Evolutionary conservation across 2,113 vertebrate genomes (phyloP).

Genomic region (Sceloporus tristichus): DNA sequence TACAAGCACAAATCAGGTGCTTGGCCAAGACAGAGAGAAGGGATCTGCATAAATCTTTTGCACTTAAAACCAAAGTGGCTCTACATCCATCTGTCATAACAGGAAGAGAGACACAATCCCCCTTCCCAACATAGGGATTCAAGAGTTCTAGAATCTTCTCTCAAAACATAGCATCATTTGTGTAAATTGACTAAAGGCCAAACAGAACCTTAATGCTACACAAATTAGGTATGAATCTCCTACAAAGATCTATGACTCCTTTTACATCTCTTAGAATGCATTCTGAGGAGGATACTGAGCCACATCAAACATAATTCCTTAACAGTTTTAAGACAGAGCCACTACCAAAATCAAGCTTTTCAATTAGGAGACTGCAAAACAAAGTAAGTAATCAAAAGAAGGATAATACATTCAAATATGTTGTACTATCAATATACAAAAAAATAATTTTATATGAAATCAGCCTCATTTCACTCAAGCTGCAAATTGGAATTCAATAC

Average conservation of each 20-base stretch:
- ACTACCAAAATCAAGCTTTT: background rate
- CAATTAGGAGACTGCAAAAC: background rate
- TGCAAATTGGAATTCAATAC: background rate
- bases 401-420: too few relatives aligned
- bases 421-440: conserved; percentile 5
- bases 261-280: background rate
- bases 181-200: background rate
- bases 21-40: background rate
- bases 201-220: background rate
- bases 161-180: too few relatives aligned
- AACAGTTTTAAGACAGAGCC: too few relatives aligned
- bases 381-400: conserved; percentile 48
- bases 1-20: background rate
- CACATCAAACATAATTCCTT: too few relatives aligned
- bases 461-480: conserved; percentile 6
- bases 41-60: background rate
- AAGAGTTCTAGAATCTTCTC: too few relatives aligned
- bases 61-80: background rate
- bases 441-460: conserved; percentile 4
- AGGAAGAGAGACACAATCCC: background rate
- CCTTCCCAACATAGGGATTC: background rate
- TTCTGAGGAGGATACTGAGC: background rate
- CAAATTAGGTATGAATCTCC: background rate
- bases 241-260: too few relatives aligned
- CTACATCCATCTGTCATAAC: background rate